These are phyloP conservation scores for Omphaloscelis lunosa DNA, from an alignment of 2,888 invertebrate species.

Conservation along the genomic window DNA sequence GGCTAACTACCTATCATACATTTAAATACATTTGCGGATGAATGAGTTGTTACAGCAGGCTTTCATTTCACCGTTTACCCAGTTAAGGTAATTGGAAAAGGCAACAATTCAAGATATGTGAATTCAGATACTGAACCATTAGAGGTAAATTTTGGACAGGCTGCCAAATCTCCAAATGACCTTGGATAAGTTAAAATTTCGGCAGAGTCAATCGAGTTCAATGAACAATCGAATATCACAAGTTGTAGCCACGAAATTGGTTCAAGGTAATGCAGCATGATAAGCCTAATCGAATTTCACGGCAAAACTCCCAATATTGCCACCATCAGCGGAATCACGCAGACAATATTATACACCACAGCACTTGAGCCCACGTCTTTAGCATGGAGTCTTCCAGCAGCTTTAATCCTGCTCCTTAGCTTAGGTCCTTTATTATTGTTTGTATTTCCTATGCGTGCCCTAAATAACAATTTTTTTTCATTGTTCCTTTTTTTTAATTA, in stretches of 20 bases:
- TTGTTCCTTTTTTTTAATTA: neutral
- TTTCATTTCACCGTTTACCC: neutral
- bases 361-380: neutral
- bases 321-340: neutral
- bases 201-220: neutral
- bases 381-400: neutral
- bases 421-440: neutral
- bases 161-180: neutral
- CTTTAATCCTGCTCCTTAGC: neutral
- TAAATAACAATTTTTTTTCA: no score
- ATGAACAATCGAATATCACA: constrained; percentile 1
- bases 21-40: constrained; percentile 7
- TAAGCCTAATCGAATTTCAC: neutral
- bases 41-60: neutral
- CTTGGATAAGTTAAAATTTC: neutral
- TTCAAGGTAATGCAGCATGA: neutral
- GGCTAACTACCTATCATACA: neutral
- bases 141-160: neutral
- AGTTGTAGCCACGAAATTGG: constrained; percentile 1
- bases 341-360: neutral
- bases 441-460: neutral
- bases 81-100: neutral
- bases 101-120: neutral
- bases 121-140: neutral
- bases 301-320: neutral